Evolutionary conservation across 2,113 vertebrate species (phyloP).

Genomic region (Etheostoma spectabile): DNA sequence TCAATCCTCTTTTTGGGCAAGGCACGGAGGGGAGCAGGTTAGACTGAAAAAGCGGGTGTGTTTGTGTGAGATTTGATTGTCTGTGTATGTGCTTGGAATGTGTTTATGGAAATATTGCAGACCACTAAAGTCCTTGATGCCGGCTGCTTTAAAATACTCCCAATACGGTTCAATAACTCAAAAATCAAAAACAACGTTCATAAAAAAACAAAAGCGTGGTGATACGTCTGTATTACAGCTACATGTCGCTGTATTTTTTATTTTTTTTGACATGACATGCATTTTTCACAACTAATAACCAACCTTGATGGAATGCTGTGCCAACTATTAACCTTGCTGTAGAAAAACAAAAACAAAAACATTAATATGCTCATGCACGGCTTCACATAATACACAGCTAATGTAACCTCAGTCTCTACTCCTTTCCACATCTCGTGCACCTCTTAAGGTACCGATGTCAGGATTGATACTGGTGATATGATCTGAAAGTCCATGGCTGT

Average conservation of each 20-base stretch:
- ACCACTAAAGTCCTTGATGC: neutral
- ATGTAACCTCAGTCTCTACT: slow-evolving; percentile 16
- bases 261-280: neutral
- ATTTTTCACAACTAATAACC: neutral
- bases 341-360: neutral
- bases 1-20: slow-evolving; percentile 64
- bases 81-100: neutral
- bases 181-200: neutral
- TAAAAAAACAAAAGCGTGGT: neutral
- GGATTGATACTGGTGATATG: slow-evolving; percentile 45
- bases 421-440: slow-evolving; percentile 6
- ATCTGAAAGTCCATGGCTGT: slow-evolving; percentile 35
- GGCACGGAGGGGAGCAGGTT: slow-evolving; percentile 29
- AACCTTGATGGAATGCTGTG: neutral
- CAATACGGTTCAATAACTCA: slow-evolving; percentile 19
- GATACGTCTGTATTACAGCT: slow-evolving; percentile 27
- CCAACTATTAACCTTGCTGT: neutral
- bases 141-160: slow-evolving; percentile 19
- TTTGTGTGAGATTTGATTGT: slow-evolving; percentile 28
- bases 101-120: slow-evolving; percentile 17
- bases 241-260: neutral
- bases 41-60: slow-evolving; percentile 16
- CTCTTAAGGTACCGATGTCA: slow-evolving; percentile 35
- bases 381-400: slow-evolving; percentile 19
- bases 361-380: slow-evolving; percentile 11